Conservation (phyloP, 2,113 vertebrate species). For the Rhynchopsitta pachyrhyncha region DNA sequence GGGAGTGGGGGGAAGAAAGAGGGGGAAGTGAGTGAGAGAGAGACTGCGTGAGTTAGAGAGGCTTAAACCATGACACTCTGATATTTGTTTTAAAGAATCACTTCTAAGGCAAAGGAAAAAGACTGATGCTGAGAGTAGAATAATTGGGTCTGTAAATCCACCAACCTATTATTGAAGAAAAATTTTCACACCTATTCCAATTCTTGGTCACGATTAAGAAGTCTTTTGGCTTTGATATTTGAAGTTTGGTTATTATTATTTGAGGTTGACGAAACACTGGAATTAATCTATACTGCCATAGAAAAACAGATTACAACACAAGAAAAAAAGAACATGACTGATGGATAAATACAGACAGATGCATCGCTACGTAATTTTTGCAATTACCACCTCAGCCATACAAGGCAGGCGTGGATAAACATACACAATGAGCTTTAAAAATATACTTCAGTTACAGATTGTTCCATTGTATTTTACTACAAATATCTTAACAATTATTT, state of each 20-base stretch:
- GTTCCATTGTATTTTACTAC: background rate
- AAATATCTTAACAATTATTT: slow-evolving; percentile 30
- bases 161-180: background rate
- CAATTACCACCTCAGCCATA: background rate
- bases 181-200: background rate
- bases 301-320: background rate
- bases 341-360: background rate
- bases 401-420: background rate
- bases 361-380: background rate
- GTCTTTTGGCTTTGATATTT: background rate
- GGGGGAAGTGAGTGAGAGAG: too few relatives aligned
- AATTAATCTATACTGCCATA: background rate
- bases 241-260: background rate
- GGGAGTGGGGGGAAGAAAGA: too few relatives aligned
- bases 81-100: background rate
- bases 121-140: background rate
- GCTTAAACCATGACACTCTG: background rate
- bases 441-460: background rate
- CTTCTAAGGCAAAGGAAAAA: background rate
- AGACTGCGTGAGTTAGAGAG: too few relatives aligned
- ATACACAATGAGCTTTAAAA: background rate
- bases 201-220: background rate
- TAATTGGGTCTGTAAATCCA: background rate
- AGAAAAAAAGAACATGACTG: background rate
- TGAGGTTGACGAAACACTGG: background rate